Base-by-base conservation (phyloP, 2,888 invertebrate genomes). In the Caenorhabditis plicata region DNA sequence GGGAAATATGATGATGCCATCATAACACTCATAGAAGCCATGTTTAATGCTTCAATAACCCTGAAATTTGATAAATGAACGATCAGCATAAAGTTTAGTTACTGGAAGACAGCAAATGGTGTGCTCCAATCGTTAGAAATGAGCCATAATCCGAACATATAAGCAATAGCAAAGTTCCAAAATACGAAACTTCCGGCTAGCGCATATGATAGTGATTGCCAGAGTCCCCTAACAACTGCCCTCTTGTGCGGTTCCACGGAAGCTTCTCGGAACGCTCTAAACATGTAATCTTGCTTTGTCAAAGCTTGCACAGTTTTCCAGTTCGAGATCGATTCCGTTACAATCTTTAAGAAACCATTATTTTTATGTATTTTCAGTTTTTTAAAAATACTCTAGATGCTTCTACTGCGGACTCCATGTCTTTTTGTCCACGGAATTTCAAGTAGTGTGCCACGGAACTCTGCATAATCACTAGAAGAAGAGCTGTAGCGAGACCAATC, bases 21-120 rank as follows among this genome's bases (percentile, higher is more conserved):
- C 41, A 82, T 82, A 11, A 83, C 75, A 26, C 83, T 80, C 36
- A 84, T 79, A 1, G 84, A 84, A 51, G 84, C 83, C 69, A 85
- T 83, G 22, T 85, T 82, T 48, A 85, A 80, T 3, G 85, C 84
- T 65, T 85, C 85, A 72, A 85, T 85, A 2, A 85, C 85, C 52
- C 85, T 85, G 78, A 32, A 67, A 74, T 54, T 15, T 15, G n/a
- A 19, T 29, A 4, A 9, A 13, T 17, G 3, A 27, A 2, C 15
- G 17, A 41, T n/a, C 8, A 13, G 7, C 13, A 25, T 20, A 17
- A 38, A 20, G 4, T 39, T 13, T 35, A 52, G 68, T 29, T 39
- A 73, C 75, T 75, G 75, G 60, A 75, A 75, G 29, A 74, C 66
- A 9, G 69, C 71, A 54, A 71, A 75, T 5, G 75, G 75, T 8